Percentiles rank a stretch among this genome's conserved stretches.
Evolutionary conservation across 2,797 vertebrate species (phyloP).

Genomic region (Lagorchestes hirsutus): DNA sequence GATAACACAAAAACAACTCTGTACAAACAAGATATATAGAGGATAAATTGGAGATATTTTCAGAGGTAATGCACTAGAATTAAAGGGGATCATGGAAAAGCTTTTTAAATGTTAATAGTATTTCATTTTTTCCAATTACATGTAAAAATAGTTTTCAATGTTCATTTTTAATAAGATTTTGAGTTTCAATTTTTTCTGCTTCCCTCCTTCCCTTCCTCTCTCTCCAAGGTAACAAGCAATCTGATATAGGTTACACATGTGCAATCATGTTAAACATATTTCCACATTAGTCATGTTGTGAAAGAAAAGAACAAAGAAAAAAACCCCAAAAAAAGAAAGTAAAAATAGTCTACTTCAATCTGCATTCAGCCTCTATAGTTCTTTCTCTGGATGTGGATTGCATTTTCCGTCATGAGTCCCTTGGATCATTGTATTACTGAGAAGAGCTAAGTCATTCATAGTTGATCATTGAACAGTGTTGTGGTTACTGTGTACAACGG

Average conservation of each 20-base stretch:
- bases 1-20: too few species aligned
- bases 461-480: rapidly evolving
- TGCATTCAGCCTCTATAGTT: not conserved
- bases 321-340: not conserved
- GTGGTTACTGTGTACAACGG: too few species aligned
- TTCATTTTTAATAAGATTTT: not conserved
- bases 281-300: not conserved
- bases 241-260: not conserved
- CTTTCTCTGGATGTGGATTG: not conserved
- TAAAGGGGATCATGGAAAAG: too few species aligned
- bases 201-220: too few species aligned
- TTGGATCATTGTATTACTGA: not conserved
- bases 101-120: not conserved
- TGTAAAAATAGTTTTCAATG: not conserved
- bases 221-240: not conserved
- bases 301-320: not conserved
- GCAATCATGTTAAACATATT: not conserved
- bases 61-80: too few species aligned
- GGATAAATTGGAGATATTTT: too few species aligned
- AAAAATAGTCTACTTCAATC: too few species aligned
- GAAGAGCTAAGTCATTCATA: not conserved
- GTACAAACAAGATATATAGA: too few species aligned
- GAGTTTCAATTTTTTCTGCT: not conserved
- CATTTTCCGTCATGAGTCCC: not conserved
- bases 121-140: not conserved